Percentiles rank a stretch among this genome's conserved stretches.
phyloP scores from a whole-genome alignment of 2,113 vertebrate genomes.

The Piaya cayana region DNA sequence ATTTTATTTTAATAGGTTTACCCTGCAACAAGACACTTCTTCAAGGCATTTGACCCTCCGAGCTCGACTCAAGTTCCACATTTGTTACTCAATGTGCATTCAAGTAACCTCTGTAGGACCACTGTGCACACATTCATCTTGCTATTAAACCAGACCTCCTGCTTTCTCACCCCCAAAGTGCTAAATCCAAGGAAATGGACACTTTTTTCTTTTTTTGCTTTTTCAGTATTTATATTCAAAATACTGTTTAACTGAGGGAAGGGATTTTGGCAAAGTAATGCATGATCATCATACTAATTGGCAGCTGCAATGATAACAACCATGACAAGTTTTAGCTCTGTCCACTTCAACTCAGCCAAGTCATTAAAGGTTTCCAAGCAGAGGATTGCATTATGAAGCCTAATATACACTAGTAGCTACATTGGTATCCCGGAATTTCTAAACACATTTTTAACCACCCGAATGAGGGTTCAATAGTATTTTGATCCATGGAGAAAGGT shows the following conservation, averaged over 20 bases:
- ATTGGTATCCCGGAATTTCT: not conserved
- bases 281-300: constrained; percentile 50
- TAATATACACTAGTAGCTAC: not conserved
- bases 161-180: not conserved
- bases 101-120: not conserved
- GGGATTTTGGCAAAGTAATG: constrained; percentile 47
- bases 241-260: constrained; percentile 45
- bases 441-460: not conserved
- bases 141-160: not conserved
- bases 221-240: constrained; percentile 36
- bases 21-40: not conserved
- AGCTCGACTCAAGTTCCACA: not conserved
- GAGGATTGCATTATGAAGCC: not conserved
- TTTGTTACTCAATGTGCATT: not conserved
- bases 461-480: not conserved
- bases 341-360: constrained; percentile 48
- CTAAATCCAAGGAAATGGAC: not conserved
- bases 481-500: constrained; percentile 8
- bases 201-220: not conserved
- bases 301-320: constrained; percentile 58
- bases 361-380: constrained; percentile 49
- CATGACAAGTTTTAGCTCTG: constrained; percentile 57
- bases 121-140: not conserved
- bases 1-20: not conserved
- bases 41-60: not conserved